phyloP scores from a whole-genome alignment of 1,140 invertebrate species.

The Delia radicum region DNA sequence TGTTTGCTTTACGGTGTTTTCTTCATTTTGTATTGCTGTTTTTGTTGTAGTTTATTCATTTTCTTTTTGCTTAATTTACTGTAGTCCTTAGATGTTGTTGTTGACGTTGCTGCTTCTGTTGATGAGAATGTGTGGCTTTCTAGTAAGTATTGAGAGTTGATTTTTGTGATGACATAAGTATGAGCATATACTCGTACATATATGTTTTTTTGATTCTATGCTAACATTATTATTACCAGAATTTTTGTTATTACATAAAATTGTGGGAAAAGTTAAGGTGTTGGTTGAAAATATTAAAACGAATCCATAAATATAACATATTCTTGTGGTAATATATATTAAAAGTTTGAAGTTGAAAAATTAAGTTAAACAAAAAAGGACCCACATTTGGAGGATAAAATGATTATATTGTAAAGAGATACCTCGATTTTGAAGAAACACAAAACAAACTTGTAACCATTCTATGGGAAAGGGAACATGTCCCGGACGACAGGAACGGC shows the following conservation, averaged over 20 bases:
- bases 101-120: neutral
- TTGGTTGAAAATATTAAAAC: neutral
- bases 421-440: too few species aligned
- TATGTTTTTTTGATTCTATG: neutral
- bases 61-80: neutral
- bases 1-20: constrained; percentile 14
- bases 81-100: neutral
- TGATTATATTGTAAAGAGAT: too few species aligned
- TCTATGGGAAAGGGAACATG: too few species aligned
- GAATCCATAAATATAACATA: too few species aligned
- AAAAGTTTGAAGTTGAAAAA: too few species aligned
- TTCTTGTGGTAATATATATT: too few species aligned
- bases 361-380: too few species aligned
- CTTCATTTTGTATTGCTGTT: neutral
- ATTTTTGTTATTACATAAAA: neutral
- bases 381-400: too few species aligned
- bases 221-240: neutral
- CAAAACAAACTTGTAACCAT: too few species aligned
- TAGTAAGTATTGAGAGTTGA: neutral
- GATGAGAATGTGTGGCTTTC: neutral
- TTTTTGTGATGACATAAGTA: neutral
- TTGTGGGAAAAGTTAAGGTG: neutral
- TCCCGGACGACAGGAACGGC: too few species aligned
- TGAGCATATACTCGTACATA: neutral
- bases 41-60: neutral